Conservation (phyloP, 2,113 vertebrate genomes). For the Colossoma macropomum region DNA sequence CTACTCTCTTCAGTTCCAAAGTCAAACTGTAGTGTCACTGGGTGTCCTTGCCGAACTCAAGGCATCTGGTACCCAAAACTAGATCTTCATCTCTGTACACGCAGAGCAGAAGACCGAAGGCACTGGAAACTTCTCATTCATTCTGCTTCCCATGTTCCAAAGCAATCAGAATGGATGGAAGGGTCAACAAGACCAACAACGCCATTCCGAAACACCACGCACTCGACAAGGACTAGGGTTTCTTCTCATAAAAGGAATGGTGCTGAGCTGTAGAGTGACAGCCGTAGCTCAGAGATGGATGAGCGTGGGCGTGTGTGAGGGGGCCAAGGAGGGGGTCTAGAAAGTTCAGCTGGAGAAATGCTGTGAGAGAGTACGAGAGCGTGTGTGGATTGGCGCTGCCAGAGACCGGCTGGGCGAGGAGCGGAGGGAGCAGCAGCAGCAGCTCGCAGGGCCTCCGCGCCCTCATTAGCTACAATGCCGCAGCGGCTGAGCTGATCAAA, state of each 20-base stretch:
- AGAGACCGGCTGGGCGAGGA: slow-evolving; percentile 42
- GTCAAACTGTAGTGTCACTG: too few species aligned
- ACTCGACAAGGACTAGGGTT: neutral
- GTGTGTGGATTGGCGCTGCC: slow-evolving; percentile 46
- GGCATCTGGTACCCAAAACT: too few species aligned
- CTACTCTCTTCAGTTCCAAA: too few species aligned
- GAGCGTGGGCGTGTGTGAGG: neutral
- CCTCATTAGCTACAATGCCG: slow-evolving; percentile 58
- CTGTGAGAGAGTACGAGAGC: slow-evolving; percentile 5
- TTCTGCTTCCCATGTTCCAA: neutral
- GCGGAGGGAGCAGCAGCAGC: slow-evolving; percentile 43
- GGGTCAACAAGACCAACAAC: neutral
- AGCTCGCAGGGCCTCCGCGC: slow-evolving; percentile 18
- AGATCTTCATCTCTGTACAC: too few species aligned
- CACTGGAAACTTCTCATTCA: neutral
- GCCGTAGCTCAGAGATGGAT: slow-evolving; percentile 17
- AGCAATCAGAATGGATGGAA: neutral
- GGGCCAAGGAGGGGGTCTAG: neutral
- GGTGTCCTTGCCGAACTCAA: too few species aligned
- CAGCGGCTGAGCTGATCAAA: slow-evolving; percentile 54
- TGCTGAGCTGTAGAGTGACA: slow-evolving; percentile 31
- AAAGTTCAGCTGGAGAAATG: slow-evolving; percentile 36
- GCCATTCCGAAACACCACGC: neutral
- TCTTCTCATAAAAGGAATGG: neutral
- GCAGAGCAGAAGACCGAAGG: neutral